Percentiles rank a stretch among this genome's conserved stretches.
phyloP scores from a whole-genome alignment of 2,797 vertebrate species.

The Oophaga sylvatica region DNA sequence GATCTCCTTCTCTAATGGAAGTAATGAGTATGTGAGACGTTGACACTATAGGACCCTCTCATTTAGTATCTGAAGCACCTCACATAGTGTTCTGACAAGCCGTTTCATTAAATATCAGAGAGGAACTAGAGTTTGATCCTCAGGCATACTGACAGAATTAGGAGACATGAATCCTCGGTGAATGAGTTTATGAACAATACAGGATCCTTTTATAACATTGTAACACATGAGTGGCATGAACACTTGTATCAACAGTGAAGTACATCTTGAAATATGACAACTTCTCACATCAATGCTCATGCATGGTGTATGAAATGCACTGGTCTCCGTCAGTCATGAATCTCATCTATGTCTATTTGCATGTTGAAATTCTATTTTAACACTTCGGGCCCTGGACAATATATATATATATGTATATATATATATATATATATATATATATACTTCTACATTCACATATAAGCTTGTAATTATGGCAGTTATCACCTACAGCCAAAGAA shows the following conservation, averaged over 20 bases:
- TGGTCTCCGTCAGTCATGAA: not conserved
- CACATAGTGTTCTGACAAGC: slow-evolving; percentile 13
- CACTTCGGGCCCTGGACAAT: not conserved
- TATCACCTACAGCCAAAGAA: too few species aligned
- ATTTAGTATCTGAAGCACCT: not conserved
- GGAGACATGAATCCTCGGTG: not conserved
- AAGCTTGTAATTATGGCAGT: too few species aligned
- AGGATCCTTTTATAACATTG: not conserved
- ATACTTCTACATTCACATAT: too few species aligned
- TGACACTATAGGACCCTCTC: slow-evolving; percentile 18
- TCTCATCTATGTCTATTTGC: not conserved
- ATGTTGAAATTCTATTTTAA: not conserved
- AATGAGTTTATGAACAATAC: slow-evolving; percentile 3
- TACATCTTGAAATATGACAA: not conserved
- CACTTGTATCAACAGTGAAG: not conserved
- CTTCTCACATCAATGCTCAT: not conserved
- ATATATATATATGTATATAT: too few species aligned
- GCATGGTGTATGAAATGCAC: not conserved
- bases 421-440: too few species aligned
- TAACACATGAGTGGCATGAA: not conserved
- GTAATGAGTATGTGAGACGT: slow-evolving; percentile 12
- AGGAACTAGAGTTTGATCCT: not conserved
- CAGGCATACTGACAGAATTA: not conserved
- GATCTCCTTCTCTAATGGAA: slow-evolving; percentile 14
- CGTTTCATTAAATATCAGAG: not conserved